A percentile compares a stretch with the other conserved stretches of the same genome.
Evolutionary conservation across 2,888 invertebrate genomes (phyloP).

Genomic region (Cerastoderma edule): DNA sequence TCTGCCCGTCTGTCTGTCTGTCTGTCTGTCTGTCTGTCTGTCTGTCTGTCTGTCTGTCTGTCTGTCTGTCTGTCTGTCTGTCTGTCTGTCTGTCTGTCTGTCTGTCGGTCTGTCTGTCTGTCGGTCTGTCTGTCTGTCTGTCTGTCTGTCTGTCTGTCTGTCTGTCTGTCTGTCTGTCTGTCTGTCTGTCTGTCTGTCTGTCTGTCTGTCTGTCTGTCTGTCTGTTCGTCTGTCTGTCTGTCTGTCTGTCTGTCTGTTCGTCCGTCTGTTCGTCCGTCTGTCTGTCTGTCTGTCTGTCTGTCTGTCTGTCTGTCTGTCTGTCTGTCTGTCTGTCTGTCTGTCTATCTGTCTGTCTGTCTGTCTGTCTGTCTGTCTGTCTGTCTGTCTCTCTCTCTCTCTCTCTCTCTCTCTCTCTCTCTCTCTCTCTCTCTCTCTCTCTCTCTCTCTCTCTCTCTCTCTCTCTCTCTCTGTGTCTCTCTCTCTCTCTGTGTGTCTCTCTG

Average conservation of each 20-base stretch:
- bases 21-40: neutral
- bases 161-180: neutral
- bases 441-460: neutral
- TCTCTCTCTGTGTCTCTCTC: neutral
- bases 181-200: neutral
- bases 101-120: no score
- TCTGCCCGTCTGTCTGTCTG: no score
- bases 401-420: neutral
- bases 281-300: neutral
- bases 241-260: no score
- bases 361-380: neutral
- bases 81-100: neutral
- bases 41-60: neutral
- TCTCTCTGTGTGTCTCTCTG: conserved; percentile 6
- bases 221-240: no score
- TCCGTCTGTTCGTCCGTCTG: no score
- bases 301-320: neutral
- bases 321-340: neutral
- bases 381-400: neutral
- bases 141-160: neutral
- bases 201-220: neutral
- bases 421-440: neutral
- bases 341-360: neutral
- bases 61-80: neutral
- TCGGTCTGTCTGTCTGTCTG: no score